Conservation (phyloP, 2,113 vertebrate species). For the Podocnemis expansa region DNA sequence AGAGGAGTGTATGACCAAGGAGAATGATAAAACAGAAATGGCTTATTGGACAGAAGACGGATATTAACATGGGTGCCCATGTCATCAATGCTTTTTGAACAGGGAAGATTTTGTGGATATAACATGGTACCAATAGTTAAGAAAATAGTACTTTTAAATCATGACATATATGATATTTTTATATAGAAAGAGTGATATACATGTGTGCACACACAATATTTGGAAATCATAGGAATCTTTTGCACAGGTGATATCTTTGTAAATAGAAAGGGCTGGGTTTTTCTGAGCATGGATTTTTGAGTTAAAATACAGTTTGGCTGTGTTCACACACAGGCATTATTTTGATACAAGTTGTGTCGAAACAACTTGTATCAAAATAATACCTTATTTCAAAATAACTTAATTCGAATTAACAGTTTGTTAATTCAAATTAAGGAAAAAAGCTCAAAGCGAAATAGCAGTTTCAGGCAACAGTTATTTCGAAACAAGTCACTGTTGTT, state of each 20-base stretch:
- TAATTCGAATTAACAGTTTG: too few species aligned
- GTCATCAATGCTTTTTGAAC: background rate
- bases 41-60: background rate
- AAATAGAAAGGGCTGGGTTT: background rate
- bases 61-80: background rate
- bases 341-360: too few species aligned
- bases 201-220: background rate
- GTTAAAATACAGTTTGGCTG: background rate
- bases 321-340: too few species aligned
- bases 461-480: too few species aligned
- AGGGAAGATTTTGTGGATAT: background rate
- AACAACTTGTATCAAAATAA: too few species aligned
- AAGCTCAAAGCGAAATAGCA: too few species aligned
- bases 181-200: background rate
- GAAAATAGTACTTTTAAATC: background rate
- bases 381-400: too few species aligned
- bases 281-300: background rate
- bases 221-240: background rate
- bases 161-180: fast-evolving
- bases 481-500: too few species aligned
- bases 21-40: background rate
- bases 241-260: background rate
- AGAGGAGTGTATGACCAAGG: background rate
- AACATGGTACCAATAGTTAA: too few species aligned
- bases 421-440: too few species aligned